Base-by-base conservation (phyloP, 1,140 invertebrate genomes). In the Gonioctena quinquepunctata region DNA sequence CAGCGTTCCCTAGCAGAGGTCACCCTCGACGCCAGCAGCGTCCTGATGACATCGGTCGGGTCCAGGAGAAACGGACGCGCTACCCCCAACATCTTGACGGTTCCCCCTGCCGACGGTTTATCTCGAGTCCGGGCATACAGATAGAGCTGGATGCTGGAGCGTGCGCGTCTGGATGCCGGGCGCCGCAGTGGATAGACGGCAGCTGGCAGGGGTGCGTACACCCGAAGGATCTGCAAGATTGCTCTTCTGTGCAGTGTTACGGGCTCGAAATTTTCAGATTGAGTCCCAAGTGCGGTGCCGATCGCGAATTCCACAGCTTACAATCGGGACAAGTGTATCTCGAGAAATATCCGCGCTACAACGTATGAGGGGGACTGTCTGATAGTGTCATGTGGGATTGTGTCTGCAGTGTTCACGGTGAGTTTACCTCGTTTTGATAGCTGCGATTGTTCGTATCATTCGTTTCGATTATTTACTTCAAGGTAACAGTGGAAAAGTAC, bases 81-180 rank as follows among this genome's bases (percentile, higher is more conserved):
- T 25, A 18, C 54, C n/a, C 54, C n/a, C 25, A 6, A 25, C 54
- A 57, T 57, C 11, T 57, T 21, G 54, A 11, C 4, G 16, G 13
- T 21, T 16, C 33, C 6, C 54, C 25, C 25, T 13, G 63, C 66
- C 72, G 71, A 63, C 65, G 72, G 64, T 74, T 72, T 76, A 76
- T 76, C 75, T 76, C 75, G 68, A 72, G 70, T 76, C 75, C 75
- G 73, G 75, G 73, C 70, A 70, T 67, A 76, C 75, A 76, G 75
- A 76, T 76, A 76, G 75, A 76, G 75, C 75, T 75, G 72, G 76
- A 75, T 68, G 78, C 76, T 79, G 76, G 78, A 75, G 77, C 68
- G 71, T 76, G 77, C 77, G 77, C 77, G 72, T 73, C 71, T 74
- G 69, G 76, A 76, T 67, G 74, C 74, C 73, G 75, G 75, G 64